These are phyloP conservation scores for Australoheros scitulus DNA, from an alignment of 2,113 vertebrate genomes.

Conservation along the genomic window DNA sequence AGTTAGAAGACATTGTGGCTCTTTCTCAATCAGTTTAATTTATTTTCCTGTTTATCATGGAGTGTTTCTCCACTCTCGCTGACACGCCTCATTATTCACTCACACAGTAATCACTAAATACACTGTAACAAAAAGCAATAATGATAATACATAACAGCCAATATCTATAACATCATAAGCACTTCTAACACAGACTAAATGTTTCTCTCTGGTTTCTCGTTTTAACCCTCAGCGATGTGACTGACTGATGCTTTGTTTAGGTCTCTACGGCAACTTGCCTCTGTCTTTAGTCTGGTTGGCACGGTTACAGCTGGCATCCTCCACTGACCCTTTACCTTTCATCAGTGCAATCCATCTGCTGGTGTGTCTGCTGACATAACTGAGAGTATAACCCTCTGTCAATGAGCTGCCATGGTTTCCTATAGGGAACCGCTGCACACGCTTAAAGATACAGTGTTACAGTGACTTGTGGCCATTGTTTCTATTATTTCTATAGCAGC, in stretches of 20 bases:
- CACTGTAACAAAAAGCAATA: slow-evolving; percentile 18
- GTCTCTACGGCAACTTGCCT: slow-evolving; percentile 20
- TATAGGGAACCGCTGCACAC: not conserved
- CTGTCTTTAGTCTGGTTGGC: slow-evolving; percentile 28
- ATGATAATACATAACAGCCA: slow-evolving; percentile 26
- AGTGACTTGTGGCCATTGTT: not conserved
- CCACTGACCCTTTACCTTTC: slow-evolving; percentile 26
- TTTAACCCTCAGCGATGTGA: not conserved
- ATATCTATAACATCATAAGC: slow-evolving; percentile 30
- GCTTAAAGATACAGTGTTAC: not conserved
- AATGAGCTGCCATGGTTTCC: slow-evolving; percentile 8
- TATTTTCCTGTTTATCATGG: slow-evolving; percentile 52
- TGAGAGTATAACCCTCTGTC: not conserved
- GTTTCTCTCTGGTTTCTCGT: not conserved
- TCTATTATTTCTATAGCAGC: not conserved
- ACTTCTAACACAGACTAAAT: not conserved
- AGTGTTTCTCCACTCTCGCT: slow-evolving; percentile 40
- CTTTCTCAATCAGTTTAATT: slow-evolving; percentile 56
- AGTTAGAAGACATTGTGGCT: slow-evolving; percentile 42
- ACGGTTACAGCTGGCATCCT: slow-evolving; percentile 19
- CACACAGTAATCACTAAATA: slow-evolving; percentile 28
- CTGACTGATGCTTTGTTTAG: slow-evolving; percentile 13
- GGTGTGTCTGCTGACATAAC: not conserved
- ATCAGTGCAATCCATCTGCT: not conserved
- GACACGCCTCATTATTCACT: slow-evolving; percentile 61